A percentile compares a stretch with the other conserved stretches of the same genome.
phyloP scores from a whole-genome alignment of 1,140 invertebrate species.

The Mizuhopecten yessoensis region DNA sequence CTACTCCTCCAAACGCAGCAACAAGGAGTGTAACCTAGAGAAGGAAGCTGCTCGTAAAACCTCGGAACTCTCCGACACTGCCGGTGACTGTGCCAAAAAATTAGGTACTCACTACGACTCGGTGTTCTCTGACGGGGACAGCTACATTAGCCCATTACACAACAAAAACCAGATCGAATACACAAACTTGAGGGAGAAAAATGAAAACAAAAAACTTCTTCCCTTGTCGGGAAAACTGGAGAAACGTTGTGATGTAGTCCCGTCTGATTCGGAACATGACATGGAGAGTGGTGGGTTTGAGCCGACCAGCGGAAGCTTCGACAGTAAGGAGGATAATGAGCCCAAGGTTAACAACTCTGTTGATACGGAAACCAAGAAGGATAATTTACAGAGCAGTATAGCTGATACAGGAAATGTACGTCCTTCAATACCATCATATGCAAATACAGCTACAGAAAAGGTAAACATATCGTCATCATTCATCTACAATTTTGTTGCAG shows the following conservation, averaged over 20 bases:
- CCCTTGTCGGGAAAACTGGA: not conserved
- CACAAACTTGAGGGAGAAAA: constrained; percentile 2
- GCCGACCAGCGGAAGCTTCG: not conserved
- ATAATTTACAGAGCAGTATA: not conserved
- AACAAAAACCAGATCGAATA: constrained; percentile 23
- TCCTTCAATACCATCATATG: not conserved
- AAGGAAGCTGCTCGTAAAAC: not conserved
- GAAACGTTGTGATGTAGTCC: not conserved
- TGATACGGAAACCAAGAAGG: not conserved
- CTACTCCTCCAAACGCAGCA: constrained; percentile 28
- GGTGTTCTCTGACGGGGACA: not conserved
- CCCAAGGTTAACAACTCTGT: not conserved
- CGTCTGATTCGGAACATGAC: not conserved
- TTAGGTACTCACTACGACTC: not conserved
- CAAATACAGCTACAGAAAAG: not conserved
- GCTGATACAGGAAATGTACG: not conserved
- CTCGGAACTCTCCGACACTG: not conserved
- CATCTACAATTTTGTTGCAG: too few relatives aligned
- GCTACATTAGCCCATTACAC: not conserved
- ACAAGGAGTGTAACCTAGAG: constrained; percentile 38
- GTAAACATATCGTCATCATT: too few relatives aligned
- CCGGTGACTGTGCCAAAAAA: constrained; percentile 31
- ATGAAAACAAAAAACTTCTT: not conserved
- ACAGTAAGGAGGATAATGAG: not conserved
- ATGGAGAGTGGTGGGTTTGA: not conserved